Conservation (phyloP, 2,888 invertebrate species). For the Drosophila birchii region DNA sequence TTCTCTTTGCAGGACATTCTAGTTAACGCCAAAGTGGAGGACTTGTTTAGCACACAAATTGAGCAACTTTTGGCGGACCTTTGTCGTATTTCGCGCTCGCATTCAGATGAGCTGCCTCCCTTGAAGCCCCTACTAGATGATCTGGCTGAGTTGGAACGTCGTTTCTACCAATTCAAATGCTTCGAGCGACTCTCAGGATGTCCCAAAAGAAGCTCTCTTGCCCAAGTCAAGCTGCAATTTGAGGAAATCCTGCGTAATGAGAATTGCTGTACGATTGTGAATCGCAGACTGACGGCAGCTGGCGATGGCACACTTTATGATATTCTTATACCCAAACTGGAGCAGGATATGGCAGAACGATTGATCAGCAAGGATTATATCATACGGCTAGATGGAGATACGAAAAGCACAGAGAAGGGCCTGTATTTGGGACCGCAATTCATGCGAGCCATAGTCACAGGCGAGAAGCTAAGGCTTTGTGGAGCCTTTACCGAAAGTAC, state of each 20-base stretch:
- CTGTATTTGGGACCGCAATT: constrained; percentile 83
- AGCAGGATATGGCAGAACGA: constrained; percentile 61
- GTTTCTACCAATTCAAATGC: constrained; percentile 82
- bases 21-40: constrained; percentile 66
- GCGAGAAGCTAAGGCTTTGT: constrained; percentile 88
- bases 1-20: constrained; percentile 71
- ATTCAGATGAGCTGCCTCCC: constrained; percentile 58
- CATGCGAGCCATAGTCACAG: constrained; percentile 88
- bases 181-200: constrained; percentile 71
- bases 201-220: constrained; percentile 32
- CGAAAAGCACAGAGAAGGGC: constrained; percentile 54
- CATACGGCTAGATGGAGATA: constrained; percentile 84
- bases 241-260: constrained; percentile 67
- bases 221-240: constrained; percentile 67
- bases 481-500: constrained; percentile 93
- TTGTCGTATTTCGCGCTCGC: constrained; percentile 76
- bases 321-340: constrained; percentile 62
- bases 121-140: constrained; percentile 57
- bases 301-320: constrained; percentile 52
- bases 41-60: constrained; percentile 72
- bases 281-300: constrained; percentile 48
- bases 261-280: constrained; percentile 64
- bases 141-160: constrained; percentile 73
- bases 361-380: constrained; percentile 85
- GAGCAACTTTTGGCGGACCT: constrained; percentile 73